These are phyloP conservation scores for Cheilosia urbana DNA, from an alignment of 2,888 invertebrate genomes.

Conservation along the genomic window DNA sequence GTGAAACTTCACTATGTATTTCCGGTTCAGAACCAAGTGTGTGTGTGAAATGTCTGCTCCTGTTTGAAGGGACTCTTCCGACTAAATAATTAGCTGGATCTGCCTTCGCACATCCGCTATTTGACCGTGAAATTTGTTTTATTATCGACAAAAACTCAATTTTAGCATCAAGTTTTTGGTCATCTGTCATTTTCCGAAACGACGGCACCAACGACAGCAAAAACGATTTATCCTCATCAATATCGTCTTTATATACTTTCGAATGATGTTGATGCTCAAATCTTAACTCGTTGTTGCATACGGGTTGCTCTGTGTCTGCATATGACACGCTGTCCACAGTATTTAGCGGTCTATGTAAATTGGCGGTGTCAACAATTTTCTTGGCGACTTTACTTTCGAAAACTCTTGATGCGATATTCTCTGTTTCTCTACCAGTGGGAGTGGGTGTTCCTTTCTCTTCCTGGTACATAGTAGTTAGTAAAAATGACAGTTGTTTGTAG, in stretches of 20 bases:
- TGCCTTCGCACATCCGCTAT: background rate
- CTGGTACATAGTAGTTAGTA: background rate
- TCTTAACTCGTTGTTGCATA: background rate
- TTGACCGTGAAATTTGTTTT: background rate
- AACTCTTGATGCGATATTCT: no score
- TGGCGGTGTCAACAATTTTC: background rate
- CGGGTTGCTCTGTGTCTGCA: no score
- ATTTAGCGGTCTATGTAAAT: no score
- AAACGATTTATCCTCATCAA: slow-evolving; percentile 14
- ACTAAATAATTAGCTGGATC: background rate
- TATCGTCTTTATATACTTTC: background rate
- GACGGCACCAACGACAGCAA: slow-evolving; percentile 17
- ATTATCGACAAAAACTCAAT: slow-evolving; percentile 7
- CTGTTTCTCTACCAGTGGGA: no score
- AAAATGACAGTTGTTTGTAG: slow-evolving; percentile 14
- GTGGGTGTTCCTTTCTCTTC: background rate
- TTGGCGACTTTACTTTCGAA: background rate
- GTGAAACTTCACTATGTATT: background rate
- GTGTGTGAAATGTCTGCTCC: background rate
- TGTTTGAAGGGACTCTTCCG: background rate
- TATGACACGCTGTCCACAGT: background rate
- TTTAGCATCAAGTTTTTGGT: slow-evolving; percentile 9
- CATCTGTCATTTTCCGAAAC: slow-evolving; percentile 8
- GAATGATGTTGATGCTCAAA: background rate
- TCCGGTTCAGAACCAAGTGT: background rate